Base-by-base conservation (phyloP, 2,888 invertebrate species). In the Stenolophus ochropezus region DNA sequence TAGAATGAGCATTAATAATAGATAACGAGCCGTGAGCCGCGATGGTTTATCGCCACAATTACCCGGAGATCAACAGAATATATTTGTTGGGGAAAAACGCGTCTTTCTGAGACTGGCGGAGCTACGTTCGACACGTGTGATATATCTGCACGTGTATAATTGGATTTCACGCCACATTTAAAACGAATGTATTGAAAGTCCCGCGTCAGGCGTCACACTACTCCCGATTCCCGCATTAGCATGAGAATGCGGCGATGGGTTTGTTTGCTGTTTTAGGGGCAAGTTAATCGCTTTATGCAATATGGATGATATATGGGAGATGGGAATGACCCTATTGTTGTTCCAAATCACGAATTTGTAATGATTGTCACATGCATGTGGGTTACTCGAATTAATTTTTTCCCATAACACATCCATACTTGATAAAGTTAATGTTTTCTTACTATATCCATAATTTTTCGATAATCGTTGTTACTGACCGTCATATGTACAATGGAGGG, bases 131-230 rank as follows among this genome's bases (percentile, higher is more conserved):
- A 42, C 42, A 16, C 53, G 42, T 61, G 73, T 81, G 81, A 81
- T 81, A 81, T 81, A 81, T 81, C 81, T 81, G 47, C 16, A 75
- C 75, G 49, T 58, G 73, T 81, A 75, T 81, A 81, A 81, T 81
- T 74, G 81, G 74, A 81, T 81, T 81, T 81, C 75, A 81, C 75
- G 81, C 49, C 61, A 81, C 81, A 81, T 81, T 81, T 81, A 81
- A 75, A 81, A 81, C 75, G 75, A 81, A 74, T 81, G 74, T 75
- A 81, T 81, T 81, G 81, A 81, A 81, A 81, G 73, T 74, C 58
- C 25, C 25, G 73, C 73, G 47, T 33, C 4, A 33, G 18, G 20
- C 18, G 18, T 33, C 11, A 4, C 73, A 73, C 18, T 21, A 21
- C 16, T 14, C 23, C 11, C 16, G 14, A 73, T 73, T 73, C 73